Percentiles rank a stretch among this genome's conserved stretches.
These are phyloP conservation scores for Uropetala carovei DNA, from an alignment of 2,888 invertebrate species.

Conservation along the genomic window DNA sequence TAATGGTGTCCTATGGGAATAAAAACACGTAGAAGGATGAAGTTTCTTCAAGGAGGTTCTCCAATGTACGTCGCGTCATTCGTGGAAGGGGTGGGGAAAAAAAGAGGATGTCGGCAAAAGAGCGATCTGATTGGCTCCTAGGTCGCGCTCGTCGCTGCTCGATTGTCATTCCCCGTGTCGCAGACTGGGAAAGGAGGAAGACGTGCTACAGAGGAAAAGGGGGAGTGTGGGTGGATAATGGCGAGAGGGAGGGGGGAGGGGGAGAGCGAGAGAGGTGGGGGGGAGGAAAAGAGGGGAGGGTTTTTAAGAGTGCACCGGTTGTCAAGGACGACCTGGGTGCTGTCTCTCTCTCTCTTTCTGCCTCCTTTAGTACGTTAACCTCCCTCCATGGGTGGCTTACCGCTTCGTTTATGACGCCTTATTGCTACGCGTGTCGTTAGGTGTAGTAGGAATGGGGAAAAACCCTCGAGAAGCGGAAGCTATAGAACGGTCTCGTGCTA, in stretches of 20 bases:
- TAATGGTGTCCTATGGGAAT: not conserved
- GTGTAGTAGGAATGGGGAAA: not conserved
- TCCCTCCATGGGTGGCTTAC: slow-evolving; percentile 24
- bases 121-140: slow-evolving; percentile 34
- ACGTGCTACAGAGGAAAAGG: no score
- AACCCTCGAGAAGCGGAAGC: not conserved
- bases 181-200: not conserved
- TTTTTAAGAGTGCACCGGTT: slow-evolving; percentile 38
- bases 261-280: not conserved
- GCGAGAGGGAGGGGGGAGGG: no score
- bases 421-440: not conserved
- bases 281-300: not conserved
- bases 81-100: not conserved
- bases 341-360: not conserved
- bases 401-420: not conserved
- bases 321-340: slow-evolving; percentile 35
- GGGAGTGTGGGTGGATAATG: no score
- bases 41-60: not conserved
- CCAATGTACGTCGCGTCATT: not conserved
- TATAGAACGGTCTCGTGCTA: no score
- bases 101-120: not conserved
- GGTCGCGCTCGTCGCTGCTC: slow-evolving; percentile 21
- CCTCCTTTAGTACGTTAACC: not conserved
- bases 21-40: not conserved
- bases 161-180: slow-evolving; percentile 48